phyloP scores from a whole-genome alignment of 37 sponge, comb jelly and placozoan genomes.

The Amphimedon queenslandica region DNA sequence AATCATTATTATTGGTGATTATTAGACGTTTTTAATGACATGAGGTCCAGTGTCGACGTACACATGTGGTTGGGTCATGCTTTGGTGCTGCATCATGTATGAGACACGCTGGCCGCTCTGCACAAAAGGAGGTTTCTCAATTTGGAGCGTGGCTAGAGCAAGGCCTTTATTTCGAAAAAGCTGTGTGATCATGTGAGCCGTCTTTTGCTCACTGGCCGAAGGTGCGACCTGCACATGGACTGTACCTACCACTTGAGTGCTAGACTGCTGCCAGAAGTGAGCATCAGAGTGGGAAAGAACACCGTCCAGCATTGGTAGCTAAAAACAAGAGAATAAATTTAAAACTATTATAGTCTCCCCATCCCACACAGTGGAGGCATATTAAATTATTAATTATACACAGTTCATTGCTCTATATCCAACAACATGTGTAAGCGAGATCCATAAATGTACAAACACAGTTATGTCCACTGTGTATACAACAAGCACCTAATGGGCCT shows the following conservation, averaged over 20 bases:
- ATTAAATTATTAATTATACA: no score
- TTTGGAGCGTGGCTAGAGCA: not conserved
- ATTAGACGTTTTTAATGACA: no score
- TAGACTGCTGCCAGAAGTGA: conserved; percentile 92
- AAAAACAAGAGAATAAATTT: no score
- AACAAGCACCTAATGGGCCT: no score
- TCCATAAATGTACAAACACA: no score
- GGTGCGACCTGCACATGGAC: conserved; percentile 68
- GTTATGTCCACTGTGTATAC: no score
- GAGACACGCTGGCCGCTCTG: not conserved
- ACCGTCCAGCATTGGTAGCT: conserved; percentile 74
- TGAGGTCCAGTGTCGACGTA: conserved; percentile 87
- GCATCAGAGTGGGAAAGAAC: conserved; percentile 72
- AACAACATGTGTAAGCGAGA: no score
- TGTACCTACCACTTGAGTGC: conserved; percentile 61
- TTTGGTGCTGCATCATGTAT: conserved; percentile 25
- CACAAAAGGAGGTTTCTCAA: not conserved
- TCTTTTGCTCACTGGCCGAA: conserved; percentile 80
- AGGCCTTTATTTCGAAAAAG: conserved; percentile 75
- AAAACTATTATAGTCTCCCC: no score
- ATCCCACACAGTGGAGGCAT: no score
- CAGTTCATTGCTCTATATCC: no score
- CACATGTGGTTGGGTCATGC: conserved; percentile 65
- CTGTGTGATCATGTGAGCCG: conserved; percentile 64
- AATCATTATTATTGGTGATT: conserved; percentile 42